phyloP scores from a whole-genome alignment of 2,113 vertebrate genomes.

The Thinocorus orbignyianus region DNA sequence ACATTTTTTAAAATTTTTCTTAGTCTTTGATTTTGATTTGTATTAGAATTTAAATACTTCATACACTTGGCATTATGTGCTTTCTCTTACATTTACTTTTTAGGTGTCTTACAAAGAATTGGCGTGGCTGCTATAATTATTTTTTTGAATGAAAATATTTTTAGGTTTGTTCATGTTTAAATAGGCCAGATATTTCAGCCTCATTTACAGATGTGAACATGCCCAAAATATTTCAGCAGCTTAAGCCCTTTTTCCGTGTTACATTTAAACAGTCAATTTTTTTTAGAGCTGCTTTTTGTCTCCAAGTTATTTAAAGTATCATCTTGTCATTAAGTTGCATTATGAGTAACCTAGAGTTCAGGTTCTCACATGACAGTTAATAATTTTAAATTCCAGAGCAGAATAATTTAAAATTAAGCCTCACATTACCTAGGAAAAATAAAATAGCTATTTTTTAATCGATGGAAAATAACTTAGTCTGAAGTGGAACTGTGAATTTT shows the following conservation, averaged over 20 bases:
- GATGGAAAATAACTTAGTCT: background rate
- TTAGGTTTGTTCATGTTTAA: background rate
- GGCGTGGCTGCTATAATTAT: background rate
- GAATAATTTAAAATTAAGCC: background rate
- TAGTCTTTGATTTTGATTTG: background rate
- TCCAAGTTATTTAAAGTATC: conserved; percentile 35
- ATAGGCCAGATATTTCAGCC: conserved; percentile 10
- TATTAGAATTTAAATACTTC: background rate
- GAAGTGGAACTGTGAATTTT: background rate
- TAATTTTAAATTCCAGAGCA: background rate
- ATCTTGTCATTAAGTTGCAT: background rate
- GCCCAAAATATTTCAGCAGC: conserved; percentile 36
- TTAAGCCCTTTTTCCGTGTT: background rate
- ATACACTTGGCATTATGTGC: background rate
- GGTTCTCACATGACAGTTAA: background rate
- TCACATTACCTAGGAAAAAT: background rate
- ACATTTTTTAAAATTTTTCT: background rate
- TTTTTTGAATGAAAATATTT: background rate
- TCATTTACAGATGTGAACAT: conserved; percentile 34
- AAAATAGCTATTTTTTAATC: background rate
- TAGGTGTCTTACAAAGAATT: background rate
- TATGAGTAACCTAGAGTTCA: background rate
- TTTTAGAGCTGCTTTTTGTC: background rate
- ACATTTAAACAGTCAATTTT: background rate
- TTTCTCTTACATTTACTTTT: background rate